Base-by-base conservation (phyloP, 2,888 invertebrate genomes). In the Ichneumoninae sp. region DNA sequence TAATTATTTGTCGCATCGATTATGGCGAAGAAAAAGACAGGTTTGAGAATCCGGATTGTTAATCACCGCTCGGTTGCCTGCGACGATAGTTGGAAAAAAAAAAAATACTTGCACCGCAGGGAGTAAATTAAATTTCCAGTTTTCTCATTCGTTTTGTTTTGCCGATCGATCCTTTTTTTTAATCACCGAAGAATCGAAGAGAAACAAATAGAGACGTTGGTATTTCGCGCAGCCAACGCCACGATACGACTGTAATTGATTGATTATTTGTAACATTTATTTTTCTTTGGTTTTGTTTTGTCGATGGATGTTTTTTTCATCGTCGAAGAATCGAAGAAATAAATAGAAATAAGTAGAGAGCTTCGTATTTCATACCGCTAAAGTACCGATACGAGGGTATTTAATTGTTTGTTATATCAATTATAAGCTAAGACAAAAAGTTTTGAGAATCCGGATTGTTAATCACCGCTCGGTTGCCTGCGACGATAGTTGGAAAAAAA, bases 351-450 rank as follows among this genome's bases (percentile, higher is more conserved):
- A 19, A 5, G 6, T 5, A 5, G 36, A 70, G n/a, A 52, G 2
- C 13, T 3, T 10, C 16, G 22, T 60, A 60, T 33, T 70, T 7
- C 22, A 1, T 16, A 19, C 57, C 13, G 36, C 40, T 54, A 52
- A 71, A 40, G 57, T 57, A 26, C 57, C 57, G 13, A 40, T 57
- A 16, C 22, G 40, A 50, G 36, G 47, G 19, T 52, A 66, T 66
- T n/a, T 50, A 76, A 30, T 26, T 26, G 40, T 16, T 26, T 26
- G 65, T 10, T 54, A 65, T 79, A 44, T 73, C 40, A 40, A 70
- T 36, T 50, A 78, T 60, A 26, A 26, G 26, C 30, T 10, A 4
- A 40, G 19, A 54, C 7, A 16, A 7, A 33, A 30, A n/a, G n/a
- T n/a, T 40, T 10, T 40, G 40, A 40, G 40, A 40, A 40, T 8